Base-by-base conservation (phyloP, 92 coral and sea anemone genomes). In the Plumapathes pennacea region DNA sequence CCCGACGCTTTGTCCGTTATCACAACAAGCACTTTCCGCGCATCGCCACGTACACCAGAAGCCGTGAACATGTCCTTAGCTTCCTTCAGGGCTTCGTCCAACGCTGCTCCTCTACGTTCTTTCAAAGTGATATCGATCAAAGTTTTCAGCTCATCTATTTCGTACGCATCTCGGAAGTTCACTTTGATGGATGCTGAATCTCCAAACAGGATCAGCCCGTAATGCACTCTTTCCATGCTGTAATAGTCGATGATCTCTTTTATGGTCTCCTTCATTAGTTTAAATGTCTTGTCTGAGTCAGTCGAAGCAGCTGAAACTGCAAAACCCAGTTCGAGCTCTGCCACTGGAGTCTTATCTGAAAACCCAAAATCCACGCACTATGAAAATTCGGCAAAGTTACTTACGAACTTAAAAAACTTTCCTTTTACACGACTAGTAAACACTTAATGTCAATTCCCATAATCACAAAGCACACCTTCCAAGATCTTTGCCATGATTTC, bases 41-140 rank as follows among this genome's bases (percentile, higher is more conserved):
- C 70, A 54, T 69, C 40, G 6, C 24, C 33, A 25, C 84, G 64
- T 25, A 38, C 78, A 24, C 78, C 78, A 28, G 80, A 64, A 3
- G 15, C 58, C 67, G 66, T 74, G 62, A 90, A 86, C 19, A 90
- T 71, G 18, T 86, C 67, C 53, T 60, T 80, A 13, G 80, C 78
- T 30, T 83, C 82, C 18, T 73, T 64, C 13, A 90, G 57, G 2
- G 90, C 90, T 41, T 82, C 80, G 37, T 72, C 94, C 45, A 90
- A 59, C 13, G 72, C 62, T 3, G 82, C 80, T n/a, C 81, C 85
- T 9, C 66, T n/a, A n/a, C n/a, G n/a, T n/a, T n/a, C n/a, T n/a
- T n/a, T n/a, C n/a, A n/a, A n/a, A n/a, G n/a, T n/a, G n/a, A n/a
- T n/a, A n/a, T n/a, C n/a, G n/a, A n/a, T n/a, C n/a, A n/a, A n/a